Evolutionary conservation across 2,888 invertebrate species (phyloP), one percentile per base, ranked within the genome.

Genomic region (Physocephala rufipes): DNA sequence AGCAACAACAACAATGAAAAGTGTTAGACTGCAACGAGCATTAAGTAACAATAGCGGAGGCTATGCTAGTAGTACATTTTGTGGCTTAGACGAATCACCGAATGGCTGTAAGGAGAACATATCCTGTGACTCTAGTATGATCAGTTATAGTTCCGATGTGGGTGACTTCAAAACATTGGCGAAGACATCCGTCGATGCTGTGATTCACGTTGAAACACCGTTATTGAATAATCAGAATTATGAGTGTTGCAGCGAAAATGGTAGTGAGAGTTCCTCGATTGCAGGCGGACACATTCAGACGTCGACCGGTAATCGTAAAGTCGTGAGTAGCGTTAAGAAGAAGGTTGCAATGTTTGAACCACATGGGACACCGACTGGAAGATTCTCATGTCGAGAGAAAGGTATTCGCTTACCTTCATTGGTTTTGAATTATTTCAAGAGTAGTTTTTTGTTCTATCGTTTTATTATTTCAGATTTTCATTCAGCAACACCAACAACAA

Each of bases 261-360:
- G 93, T 63, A 93, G 93, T 77, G 94, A 94, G 80, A 93, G 93
- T 82, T 93, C 93, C 0, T 93, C 93, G 0, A 85, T 93, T 47
- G 89, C 91, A 3, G 88, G 77, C 4, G 72, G 73, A 59, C 77
- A 68, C 61, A 15, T 15, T 7, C 49, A 51, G 26, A 21, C n/a
- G 9, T 19, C 45, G 19, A 30, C 21, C 7, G 53, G 61, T 26
- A 36, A 19, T 64, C 74, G 26, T 64, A 68, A 68, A n/a, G 21
- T 63, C 2, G 62, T 55, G 45, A 81, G 80, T 15, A 87, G 82
- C 53, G 82, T 88, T 49, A 90, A 90, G 73, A 90, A 90, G 78
- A 91, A 90, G 82, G 88, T 90, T 15, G 87, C 87, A 61, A 86
- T 89, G 73, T 82, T 87, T 28, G 91, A 91, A 75, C 87, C 88